Base-by-base conservation (phyloP, 2,888 invertebrate species). In the Lymantria dispar region DNA sequence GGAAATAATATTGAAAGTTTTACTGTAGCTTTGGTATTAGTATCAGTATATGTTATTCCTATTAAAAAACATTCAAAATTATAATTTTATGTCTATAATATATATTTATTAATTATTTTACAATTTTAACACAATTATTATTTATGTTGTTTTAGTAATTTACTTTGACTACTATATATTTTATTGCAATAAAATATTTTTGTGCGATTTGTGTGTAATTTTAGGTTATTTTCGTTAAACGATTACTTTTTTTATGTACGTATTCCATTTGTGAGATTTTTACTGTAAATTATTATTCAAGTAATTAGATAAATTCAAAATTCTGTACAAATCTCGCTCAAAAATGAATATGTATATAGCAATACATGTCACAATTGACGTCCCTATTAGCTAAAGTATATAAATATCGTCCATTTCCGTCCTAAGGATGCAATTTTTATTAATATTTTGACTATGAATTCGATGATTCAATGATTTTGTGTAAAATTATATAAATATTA, bases 161-260 rank as follows among this genome's bases (percentile, higher is more conserved):
- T 54, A 48, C 54, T 36, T 53, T 48, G 53, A 58, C 54, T 62
- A 57, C 48, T 52, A 48, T 12, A 40, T 49, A 31, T 53, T 58
- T 61, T 60, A 45, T 50, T 50, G 52, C 31, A 40, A 39, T 46
- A 29, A 47, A 43, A 48, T 45, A 39, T 54, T 56, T n/a, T 48
- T 55, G 9, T 33, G 11, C 50, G 43, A 52, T 46, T 37, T 39
- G 38, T 45, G 56, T 58, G 48, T 56, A 54, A 48, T 53, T 39
- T 47, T 53, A 73, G 72, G 82, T 86, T 85, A 85, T 85, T 80
- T 82, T 87, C 85, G 87, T 87, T 43, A 74, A 81, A 87, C 85
- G 87, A 87, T 83, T 78, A 81, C 54, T 78, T 63, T 65, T 70
- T 62, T 62, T 45, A 37, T 37, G 15, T 47, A 11, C 13, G 22